Evolutionary conservation across 2,797 vertebrate genomes (phyloP), one percentile per base, ranked within the genome.

Genomic region (Crocodylus rhombifer): DNA sequence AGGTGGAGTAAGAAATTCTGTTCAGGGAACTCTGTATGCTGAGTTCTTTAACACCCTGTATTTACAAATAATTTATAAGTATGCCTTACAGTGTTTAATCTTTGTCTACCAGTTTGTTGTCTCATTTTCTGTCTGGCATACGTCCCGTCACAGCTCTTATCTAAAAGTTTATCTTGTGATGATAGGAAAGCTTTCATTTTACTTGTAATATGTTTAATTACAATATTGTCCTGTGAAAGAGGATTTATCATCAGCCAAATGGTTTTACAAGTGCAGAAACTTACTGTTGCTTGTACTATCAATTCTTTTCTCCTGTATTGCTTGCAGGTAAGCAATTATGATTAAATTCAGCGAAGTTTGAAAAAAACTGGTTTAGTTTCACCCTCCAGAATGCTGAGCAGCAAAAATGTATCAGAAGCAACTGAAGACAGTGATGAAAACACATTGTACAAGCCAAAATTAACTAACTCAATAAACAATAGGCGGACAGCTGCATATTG

Each of bases 141-240:
- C 42, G 65, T 92, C 91, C 94, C 87, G 91, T 94, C 93, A 96
- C 94, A 93, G 93, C 84, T 3, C 87, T 94, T 91, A 94, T 87
- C 90, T 91, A 74, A 78, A 63, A 93, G 77, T 81, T 82, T 42
- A 77, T 78, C 80, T 51, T 67, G 75, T 85, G 95, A 88, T 77
- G 91, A 95, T 77, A 88, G 64, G 25, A 84, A 89, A 92, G 77
- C 76, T 92, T 95, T 93, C 14, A 0, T 92, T 95, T 95, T 89
- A 94, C 90, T 80, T 87, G 64, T 36, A 94, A 74, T 75, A 82
- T 18, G 74, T 89, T 92, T 91, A 90, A 93, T 86, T 91, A 86
- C 77, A 84, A n/a, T 82, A 93, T 62, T 74, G 90, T 83, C 69
- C 87, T 83, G n/a, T 81, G 65, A n/a, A 23, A 92, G 80, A 95